phyloP scores from a whole-genome alignment of 2,888 invertebrate species.

The Lasioglossum villosulum region DNA sequence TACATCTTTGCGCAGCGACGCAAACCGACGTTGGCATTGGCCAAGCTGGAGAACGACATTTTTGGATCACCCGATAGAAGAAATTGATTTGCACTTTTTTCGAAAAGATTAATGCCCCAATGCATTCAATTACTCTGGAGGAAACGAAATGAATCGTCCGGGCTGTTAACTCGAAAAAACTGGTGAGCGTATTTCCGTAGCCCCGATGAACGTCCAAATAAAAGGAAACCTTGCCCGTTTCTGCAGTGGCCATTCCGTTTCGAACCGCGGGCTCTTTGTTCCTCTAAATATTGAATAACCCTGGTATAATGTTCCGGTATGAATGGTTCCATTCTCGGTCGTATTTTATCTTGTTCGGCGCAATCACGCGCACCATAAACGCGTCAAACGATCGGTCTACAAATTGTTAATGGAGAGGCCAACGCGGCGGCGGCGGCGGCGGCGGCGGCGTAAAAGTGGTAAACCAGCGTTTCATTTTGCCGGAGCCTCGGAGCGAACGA shows the following conservation, averaged over 20 bases:
- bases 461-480: neutral
- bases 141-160: neutral
- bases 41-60: neutral
- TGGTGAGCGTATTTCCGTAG: neutral
- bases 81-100: neutral
- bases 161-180: neutral
- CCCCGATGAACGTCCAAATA: neutral
- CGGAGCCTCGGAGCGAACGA: neutral
- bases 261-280: neutral
- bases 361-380: slow-evolving; percentile 1
- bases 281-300: neutral
- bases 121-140: neutral
- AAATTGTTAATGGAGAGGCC: slow-evolving; percentile 3
- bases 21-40: no score
- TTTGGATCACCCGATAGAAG: neutral
- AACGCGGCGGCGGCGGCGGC: no score
- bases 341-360: neutral
- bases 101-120: neutral
- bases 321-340: neutral
- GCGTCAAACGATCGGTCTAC: neutral
- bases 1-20: neutral
- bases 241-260: neutral
- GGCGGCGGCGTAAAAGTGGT: neutral
- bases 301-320: neutral
- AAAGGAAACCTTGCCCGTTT: neutral